A percentile compares a stretch with the other conserved stretches of the same genome.
Evolutionary conservation across 2,797 vertebrate genomes (phyloP).

Genomic region (Labroides dimidiatus): DNA sequence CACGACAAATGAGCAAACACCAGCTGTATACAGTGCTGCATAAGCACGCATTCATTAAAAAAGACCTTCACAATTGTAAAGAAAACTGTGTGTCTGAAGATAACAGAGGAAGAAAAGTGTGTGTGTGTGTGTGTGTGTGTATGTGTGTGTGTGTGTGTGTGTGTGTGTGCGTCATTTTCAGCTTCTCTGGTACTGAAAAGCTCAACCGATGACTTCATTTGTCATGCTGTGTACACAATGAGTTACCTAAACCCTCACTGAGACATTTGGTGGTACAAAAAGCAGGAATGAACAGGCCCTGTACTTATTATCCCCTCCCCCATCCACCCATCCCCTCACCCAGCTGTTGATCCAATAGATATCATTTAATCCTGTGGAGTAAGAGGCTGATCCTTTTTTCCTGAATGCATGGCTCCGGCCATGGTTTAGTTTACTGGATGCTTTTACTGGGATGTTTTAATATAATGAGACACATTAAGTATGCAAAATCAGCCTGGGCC

Average conservation of each 20-base stretch:
- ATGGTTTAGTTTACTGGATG: conserved; percentile 31
- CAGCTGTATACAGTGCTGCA: conserved; percentile 31
- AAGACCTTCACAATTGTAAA: conserved; percentile 56
- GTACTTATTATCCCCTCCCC: conserved; percentile 75
- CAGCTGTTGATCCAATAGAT: conserved; percentile 83
- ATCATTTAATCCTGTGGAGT: conserved; percentile 82
- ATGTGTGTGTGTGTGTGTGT: neutral
- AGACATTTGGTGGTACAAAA: conserved; percentile 58
- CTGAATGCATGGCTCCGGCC: conserved; percentile 38
- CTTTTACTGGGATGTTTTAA: conserved; percentile 12
- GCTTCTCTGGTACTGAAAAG: conserved; percentile 25
- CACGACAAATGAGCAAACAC: conserved; percentile 64
- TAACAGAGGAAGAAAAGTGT: conserved; percentile 4
- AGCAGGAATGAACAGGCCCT: conserved; percentile 57
- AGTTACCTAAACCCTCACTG: conserved; percentile 24
- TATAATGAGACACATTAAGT: conserved; percentile 1
- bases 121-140: neutral
- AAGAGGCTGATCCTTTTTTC: conserved; percentile 79
- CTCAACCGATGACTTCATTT: conserved; percentile 19
- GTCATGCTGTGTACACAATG: conserved; percentile 1
- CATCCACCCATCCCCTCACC: conserved; percentile 66
- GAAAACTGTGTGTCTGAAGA: conserved; percentile 25
- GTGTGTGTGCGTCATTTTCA: neutral
- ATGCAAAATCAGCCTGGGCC: conserved; percentile 23
- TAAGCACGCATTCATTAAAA: conserved; percentile 55